A percentile compares a stretch with the other conserved stretches of the same genome.
Conservation (phyloP, 2,113 vertebrate genomes). For the Zosterops borbonicus region DNA sequence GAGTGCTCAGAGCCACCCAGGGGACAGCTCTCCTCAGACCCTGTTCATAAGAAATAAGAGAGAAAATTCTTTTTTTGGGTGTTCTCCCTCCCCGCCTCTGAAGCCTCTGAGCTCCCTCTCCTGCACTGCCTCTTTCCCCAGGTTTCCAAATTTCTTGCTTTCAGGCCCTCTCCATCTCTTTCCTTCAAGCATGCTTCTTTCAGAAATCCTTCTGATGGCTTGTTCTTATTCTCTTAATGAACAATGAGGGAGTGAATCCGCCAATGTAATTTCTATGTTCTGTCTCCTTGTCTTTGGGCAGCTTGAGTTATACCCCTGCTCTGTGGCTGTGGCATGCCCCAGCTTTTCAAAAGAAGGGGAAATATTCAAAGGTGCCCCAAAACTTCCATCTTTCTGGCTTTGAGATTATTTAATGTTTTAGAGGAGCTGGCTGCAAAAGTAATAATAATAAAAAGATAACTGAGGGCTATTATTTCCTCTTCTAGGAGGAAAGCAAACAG, state of each 20-base stretch:
- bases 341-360: background rate
- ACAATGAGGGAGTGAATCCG: background rate
- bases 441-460: background rate
- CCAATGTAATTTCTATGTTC: background rate
- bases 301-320: background rate
- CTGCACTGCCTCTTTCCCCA: background rate
- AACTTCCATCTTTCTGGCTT: background rate
- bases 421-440: background rate
- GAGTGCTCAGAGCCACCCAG: fast-evolving
- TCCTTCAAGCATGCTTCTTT: background rate
- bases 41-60: background rate
- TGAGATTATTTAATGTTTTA: background rate
- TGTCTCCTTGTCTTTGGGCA: background rate
- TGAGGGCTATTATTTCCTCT: background rate
- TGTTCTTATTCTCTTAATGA: conserved; percentile 33
- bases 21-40: background rate
- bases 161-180: background rate
- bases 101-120: background rate
- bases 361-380: background rate
- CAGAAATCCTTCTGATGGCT: conserved; percentile 10
- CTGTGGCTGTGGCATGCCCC: background rate
- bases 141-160: background rate
- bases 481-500: background rate
- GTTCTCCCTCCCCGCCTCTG: background rate
- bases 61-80: background rate